Conservation (phyloP, 1,140 invertebrate species). For the Magallana angulata region DNA sequence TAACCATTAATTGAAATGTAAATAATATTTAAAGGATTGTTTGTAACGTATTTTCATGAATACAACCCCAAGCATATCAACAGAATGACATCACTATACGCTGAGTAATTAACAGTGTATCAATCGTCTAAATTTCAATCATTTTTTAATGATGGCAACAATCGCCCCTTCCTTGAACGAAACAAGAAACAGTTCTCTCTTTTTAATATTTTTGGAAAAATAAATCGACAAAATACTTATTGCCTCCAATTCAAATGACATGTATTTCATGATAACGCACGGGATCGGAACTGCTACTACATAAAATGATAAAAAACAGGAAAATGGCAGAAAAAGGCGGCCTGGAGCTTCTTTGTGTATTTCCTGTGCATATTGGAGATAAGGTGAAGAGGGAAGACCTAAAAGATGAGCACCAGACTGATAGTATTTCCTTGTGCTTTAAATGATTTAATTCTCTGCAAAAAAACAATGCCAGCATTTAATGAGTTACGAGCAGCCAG, state of each 20-base stretch:
- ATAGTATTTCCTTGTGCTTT: constrained; percentile 22
- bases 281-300: constrained; percentile 26
- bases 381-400: background rate
- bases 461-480: constrained; percentile 11
- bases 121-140: no score
- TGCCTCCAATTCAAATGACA: constrained; percentile 5
- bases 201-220: background rate
- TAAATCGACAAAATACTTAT: constrained; percentile 34
- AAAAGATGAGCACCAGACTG: background rate
- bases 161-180: no score
- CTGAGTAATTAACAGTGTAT: no score
- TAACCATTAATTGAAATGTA: no score
- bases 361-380: constrained; percentile 17
- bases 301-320: constrained; percentile 29
- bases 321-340: constrained; percentile 18
- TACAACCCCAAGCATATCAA: no score
- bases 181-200: background rate
- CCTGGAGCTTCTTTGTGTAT: constrained; percentile 18
- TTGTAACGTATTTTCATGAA: no score
- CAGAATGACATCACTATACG: no score
- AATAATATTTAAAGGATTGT: no score
- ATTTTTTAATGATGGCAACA: no score
- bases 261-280: constrained; percentile 17
- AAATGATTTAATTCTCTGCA: background rate
- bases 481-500: background rate